These are phyloP conservation scores for Danio aesculapii DNA, from an alignment of 2,797 vertebrate genomes.

Conservation along the genomic window DNA sequence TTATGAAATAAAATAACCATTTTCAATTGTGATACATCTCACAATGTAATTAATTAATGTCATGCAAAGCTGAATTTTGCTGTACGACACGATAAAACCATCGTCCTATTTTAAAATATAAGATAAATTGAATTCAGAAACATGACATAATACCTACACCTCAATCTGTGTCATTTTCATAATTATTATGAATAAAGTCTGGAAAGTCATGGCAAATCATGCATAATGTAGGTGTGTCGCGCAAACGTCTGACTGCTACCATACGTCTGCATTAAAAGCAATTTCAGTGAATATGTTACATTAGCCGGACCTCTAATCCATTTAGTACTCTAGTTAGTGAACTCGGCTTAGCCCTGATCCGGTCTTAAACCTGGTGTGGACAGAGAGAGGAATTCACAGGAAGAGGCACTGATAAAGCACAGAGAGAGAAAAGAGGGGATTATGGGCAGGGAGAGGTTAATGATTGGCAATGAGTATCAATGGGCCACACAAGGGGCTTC, in stretches of 20 bases:
- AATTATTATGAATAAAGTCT: background rate
- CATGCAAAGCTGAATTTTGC: too few relatives aligned
- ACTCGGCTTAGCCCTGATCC: slow-evolving; percentile 30
- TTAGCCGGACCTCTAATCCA: background rate
- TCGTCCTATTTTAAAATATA: too few relatives aligned
- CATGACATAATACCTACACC: background rate
- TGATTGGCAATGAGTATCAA: slow-evolving; percentile 65
- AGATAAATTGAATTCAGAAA: background rate
- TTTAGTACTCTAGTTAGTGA: slow-evolving; percentile 20
- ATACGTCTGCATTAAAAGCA: background rate
- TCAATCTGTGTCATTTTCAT: background rate
- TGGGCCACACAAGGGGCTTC: slow-evolving; percentile 64
- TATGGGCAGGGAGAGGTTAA: slow-evolving; percentile 60
- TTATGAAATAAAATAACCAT: too few relatives aligned
- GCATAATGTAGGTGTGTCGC: too few relatives aligned
- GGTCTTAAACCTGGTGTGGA: slow-evolving; percentile 22
- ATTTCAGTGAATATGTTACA: background rate
- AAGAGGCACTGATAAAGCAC: slow-evolving; percentile 35
- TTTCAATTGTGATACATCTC: too few relatives aligned
- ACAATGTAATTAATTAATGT: too few relatives aligned
- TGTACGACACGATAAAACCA: too few relatives aligned
- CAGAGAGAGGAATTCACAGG: slow-evolving; percentile 39
- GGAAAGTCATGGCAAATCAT: background rate
- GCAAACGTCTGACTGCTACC: background rate
- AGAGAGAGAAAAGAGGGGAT: slow-evolving; percentile 50